Percentiles rank a stretch among this genome's conserved stretches.
These are phyloP conservation scores for Hydrotaea cyrtoneurina DNA, from an alignment of 2,888 invertebrate genomes.

Conservation along the genomic window DNA sequence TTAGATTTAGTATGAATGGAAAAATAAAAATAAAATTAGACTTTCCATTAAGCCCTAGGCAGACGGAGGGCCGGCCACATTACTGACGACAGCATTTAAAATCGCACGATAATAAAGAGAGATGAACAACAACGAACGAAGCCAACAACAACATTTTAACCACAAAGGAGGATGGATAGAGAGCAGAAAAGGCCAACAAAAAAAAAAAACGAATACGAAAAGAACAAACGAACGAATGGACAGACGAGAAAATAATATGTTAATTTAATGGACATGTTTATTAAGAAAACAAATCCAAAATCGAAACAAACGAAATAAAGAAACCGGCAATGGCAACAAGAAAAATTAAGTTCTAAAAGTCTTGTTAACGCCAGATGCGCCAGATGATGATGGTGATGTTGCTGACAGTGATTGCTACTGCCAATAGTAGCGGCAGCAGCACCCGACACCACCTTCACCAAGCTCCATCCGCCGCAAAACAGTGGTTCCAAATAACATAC, in stretches of 20 bases:
- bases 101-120: constrained; percentile 47
- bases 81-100: constrained; percentile 53
- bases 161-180: no score
- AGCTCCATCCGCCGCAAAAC: not conserved
- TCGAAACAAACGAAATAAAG: not conserved
- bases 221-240: constrained; percentile 1
- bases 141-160: not conserved
- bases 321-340: not conserved
- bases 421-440: not conserved
- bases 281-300: constrained; percentile 55
- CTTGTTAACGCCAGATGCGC: constrained; percentile 58
- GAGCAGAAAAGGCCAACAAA: not conserved
- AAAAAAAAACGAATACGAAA: no score
- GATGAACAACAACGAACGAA: constrained; percentile 30
- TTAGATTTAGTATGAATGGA: constrained; percentile 12
- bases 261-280: constrained; percentile 65
- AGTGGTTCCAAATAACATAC: not conserved
- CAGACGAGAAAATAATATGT: constrained; percentile 42
- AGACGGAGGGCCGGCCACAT: no score
- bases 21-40: constrained; percentile 40
- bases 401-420: not conserved
- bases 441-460: not conserved
- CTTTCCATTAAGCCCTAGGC: constrained; percentile 47
- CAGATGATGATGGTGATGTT: constrained; percentile 15
- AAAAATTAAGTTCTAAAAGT: constrained; percentile 26